These are phyloP conservation scores for Pollimyrus isidori DNA, from an alignment of 2,113 vertebrate genomes.

Conservation along the genomic window DNA sequence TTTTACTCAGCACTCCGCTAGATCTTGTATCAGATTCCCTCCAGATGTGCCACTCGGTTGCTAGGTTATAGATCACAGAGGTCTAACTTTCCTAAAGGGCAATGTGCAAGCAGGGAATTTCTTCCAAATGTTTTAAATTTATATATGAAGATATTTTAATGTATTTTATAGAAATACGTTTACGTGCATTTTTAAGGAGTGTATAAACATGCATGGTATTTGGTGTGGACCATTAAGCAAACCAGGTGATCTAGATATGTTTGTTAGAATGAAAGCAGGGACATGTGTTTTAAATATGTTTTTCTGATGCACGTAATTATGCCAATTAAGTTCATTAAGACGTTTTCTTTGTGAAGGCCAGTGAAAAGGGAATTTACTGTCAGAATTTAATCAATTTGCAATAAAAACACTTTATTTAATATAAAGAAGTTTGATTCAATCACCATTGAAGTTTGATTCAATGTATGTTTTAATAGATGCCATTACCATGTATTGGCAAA, in stretches of 20 bases:
- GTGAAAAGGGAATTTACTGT: background rate
- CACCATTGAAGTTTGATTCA: background rate
- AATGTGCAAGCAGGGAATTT: background rate
- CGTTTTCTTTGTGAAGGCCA: background rate
- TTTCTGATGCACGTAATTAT: background rate
- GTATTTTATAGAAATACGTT: background rate
- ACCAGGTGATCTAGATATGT: background rate
- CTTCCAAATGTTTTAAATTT: background rate
- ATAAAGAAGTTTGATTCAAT: background rate
- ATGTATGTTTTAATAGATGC: background rate
- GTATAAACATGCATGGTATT: background rate
- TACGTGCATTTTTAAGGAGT: background rate
- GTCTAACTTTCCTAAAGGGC: background rate
- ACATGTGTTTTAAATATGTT: background rate
- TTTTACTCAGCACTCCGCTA: background rate
- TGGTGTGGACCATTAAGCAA: background rate
- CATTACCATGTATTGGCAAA: background rate
- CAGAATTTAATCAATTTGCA: background rate
- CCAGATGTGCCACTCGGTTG: background rate
- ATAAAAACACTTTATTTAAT: background rate
- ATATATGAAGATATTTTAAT: background rate
- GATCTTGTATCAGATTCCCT: background rate
- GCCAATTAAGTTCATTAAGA: background rate
- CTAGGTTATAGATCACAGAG: background rate
- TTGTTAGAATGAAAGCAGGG: background rate